Conservation (phyloP, 1,140 invertebrate species). For the Pygmarrhopalites habei region DNA sequence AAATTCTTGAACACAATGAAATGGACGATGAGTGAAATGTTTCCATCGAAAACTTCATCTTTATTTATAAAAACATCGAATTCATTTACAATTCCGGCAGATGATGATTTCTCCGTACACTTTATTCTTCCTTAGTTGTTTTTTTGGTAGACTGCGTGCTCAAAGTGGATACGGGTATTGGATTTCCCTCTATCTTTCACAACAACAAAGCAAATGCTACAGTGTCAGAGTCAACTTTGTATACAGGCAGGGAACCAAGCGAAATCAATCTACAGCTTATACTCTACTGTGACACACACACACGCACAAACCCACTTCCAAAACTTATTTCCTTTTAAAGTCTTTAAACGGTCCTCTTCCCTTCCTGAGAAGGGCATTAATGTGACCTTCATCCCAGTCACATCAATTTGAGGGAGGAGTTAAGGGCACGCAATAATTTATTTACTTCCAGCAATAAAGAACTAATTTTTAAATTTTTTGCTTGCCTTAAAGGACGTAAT, state of each 20-base stretch:
- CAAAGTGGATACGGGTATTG: conserved; percentile 7
- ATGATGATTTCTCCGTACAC: conserved; percentile 11
- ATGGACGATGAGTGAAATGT: not conserved
- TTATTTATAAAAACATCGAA: too few species aligned
- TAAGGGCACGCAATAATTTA: too few species aligned
- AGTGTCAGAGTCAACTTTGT: conserved; percentile 11
- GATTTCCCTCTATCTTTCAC: conserved; percentile 14
- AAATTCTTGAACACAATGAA: too few species aligned
- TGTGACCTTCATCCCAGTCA: too few species aligned
- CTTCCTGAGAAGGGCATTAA: too few species aligned
- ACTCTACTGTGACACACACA: not conserved
- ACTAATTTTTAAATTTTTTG: too few species aligned
- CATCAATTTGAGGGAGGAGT: too few species aligned
- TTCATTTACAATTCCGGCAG: conserved; percentile 18
- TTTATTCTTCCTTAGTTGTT: conserved; percentile 2
- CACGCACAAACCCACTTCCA: not conserved
- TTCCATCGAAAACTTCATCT: not conserved
- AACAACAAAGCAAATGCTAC: conserved; percentile 10
- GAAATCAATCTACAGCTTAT: conserved; percentile 4
- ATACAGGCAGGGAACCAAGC: not conserved
- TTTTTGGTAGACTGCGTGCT: conserved; percentile 17
- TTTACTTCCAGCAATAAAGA: too few species aligned
- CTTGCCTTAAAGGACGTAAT: too few species aligned
- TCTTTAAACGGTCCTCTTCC: too few species aligned
- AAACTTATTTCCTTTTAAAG: not conserved